Evolutionary conservation across 2,797 vertebrate genomes (phyloP).

Genomic region (Enteromius trimaculatus): DNA sequence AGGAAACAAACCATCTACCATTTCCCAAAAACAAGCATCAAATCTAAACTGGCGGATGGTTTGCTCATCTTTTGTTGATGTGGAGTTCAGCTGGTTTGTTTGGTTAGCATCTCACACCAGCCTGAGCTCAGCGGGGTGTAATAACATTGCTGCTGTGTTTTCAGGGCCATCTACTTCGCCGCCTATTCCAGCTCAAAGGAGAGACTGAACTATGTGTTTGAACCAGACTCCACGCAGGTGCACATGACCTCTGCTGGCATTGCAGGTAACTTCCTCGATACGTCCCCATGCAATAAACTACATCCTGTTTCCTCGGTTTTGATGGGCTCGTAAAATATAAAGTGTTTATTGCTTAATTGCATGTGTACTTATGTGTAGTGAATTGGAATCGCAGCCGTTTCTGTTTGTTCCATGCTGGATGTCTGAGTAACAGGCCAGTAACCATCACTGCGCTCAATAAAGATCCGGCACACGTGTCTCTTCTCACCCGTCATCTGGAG

Average conservation of each 20-base stretch:
- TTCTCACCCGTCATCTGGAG: neutral
- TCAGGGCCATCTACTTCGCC: constrained; percentile 97
- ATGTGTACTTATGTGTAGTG: neutral
- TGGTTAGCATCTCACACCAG: neutral
- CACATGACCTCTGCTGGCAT: constrained; percentile 96
- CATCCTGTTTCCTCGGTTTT: neutral
- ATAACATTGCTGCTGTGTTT: constrained; percentile 44
- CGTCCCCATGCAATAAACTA: neutral
- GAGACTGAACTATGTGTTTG: constrained; percentile 88
- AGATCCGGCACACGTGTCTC: neutral
- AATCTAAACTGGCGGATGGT: neutral
- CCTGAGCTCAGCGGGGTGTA: too few relatives aligned
- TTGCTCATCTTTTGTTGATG: neutral
- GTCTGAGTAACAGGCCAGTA: constrained; percentile 44
- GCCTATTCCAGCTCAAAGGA: constrained; percentile 97
- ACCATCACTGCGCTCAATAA: constrained; percentile 1
- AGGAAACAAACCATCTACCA: neutral
- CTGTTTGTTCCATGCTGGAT: constrained; percentile 56
- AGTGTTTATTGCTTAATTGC: neutral
- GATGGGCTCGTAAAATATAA: neutral
- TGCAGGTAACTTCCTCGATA: constrained; percentile 84
- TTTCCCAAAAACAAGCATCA: neutral
- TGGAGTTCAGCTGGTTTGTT: neutral
- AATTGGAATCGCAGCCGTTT: constrained; percentile 69
- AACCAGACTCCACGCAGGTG: constrained; percentile 93